A percentile compares a stretch with the other conserved stretches of the same genome.
These are phyloP conservation scores for Hydractinia symbiolongicarpus DNA, from an alignment of 30 jellyfish, hydroid and myxozoan genomes.

Conservation along the genomic window DNA sequence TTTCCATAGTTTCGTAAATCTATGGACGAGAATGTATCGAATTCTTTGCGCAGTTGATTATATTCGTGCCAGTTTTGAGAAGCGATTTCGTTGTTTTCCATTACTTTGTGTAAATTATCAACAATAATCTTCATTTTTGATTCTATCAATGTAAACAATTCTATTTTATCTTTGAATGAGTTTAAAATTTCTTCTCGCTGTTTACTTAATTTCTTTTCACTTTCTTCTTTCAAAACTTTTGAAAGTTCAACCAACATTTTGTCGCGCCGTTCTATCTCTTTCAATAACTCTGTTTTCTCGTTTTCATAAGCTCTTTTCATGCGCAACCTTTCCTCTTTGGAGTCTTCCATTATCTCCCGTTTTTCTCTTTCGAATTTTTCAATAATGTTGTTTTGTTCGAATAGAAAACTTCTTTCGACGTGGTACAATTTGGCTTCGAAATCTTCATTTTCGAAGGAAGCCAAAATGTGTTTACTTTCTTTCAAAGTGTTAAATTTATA, in stretches of 20 bases:
- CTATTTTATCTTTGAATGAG: slow-evolving; percentile 26
- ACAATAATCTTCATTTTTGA: neutral
- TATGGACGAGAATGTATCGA: neutral
- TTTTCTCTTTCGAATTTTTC: slow-evolving; percentile 76
- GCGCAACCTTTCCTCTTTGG: slow-evolving; percentile 43
- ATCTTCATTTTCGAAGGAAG: neutral
- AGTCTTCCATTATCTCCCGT: slow-evolving; percentile 40
- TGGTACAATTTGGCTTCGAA: slow-evolving; percentile 8
- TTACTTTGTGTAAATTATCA: slow-evolving; percentile 25
- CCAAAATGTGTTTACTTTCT: neutral
- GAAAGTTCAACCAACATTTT: slow-evolving; percentile 30
- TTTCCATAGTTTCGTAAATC: neutral
- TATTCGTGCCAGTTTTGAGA: slow-evolving; percentile 7
- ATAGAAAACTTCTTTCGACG: slow-evolving; percentile 35
- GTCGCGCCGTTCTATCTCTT: slow-evolving; percentile 48
- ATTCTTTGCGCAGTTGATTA: neutral
- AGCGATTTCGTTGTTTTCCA: slow-evolving; percentile 11
- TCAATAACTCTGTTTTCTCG: slow-evolving; percentile 57
- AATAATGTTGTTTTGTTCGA: slow-evolving; percentile 44
- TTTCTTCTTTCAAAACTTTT: slow-evolving; percentile 45
- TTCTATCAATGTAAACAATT: neutral
- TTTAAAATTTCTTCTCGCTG: slow-evolving; percentile 28
- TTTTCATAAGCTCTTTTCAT: slow-evolving; percentile 70
- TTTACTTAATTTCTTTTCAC: slow-evolving; percentile 27
- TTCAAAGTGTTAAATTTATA: neutral